phyloP scores from a whole-genome alignment of 1,140 invertebrate species.

The Cydia fagiglandana region DNA sequence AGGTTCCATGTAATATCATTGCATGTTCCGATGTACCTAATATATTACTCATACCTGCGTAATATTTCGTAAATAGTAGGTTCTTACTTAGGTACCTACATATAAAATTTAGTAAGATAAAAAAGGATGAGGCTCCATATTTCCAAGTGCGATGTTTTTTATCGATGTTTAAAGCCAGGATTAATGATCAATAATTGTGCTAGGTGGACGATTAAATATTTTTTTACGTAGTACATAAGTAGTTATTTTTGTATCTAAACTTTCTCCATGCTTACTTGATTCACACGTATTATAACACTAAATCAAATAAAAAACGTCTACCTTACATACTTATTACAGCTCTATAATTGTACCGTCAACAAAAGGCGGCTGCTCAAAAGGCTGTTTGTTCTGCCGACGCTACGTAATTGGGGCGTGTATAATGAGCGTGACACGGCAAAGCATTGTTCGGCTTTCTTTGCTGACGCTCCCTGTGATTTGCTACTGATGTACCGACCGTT shows the following conservation, averaged over 20 bases:
- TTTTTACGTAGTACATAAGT: not conserved
- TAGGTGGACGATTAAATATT: not conserved
- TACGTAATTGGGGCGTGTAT: slow-evolving; percentile 31
- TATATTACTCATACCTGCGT: no score
- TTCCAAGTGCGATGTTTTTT: not conserved
- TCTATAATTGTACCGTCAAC: slow-evolving; percentile 25
- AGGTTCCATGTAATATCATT: not conserved
- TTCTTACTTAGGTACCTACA: no score
- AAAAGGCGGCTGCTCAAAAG: slow-evolving; percentile 27
- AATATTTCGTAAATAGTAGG: no score
- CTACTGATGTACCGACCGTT: slow-evolving; percentile 23
- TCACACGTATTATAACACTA: slow-evolving; percentile 5
- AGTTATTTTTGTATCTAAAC: not conserved
- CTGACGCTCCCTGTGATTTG: slow-evolving; percentile 28
- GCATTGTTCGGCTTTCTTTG: slow-evolving; percentile 31
- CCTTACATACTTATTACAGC: slow-evolving; percentile 18
- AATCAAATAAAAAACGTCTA: slow-evolving; percentile 3
- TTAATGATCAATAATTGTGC: not conserved
- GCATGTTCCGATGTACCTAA: no score
- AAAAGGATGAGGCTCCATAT: not conserved
- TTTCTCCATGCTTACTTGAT: not conserved
- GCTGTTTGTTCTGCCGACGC: slow-evolving; percentile 30
- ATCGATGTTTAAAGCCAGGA: not conserved
- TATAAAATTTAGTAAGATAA: no score
- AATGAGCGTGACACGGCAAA: slow-evolving; percentile 30